These are phyloP conservation scores for Eupithecia insigniata DNA, from an alignment of 2,888 invertebrate species.

Conservation along the genomic window DNA sequence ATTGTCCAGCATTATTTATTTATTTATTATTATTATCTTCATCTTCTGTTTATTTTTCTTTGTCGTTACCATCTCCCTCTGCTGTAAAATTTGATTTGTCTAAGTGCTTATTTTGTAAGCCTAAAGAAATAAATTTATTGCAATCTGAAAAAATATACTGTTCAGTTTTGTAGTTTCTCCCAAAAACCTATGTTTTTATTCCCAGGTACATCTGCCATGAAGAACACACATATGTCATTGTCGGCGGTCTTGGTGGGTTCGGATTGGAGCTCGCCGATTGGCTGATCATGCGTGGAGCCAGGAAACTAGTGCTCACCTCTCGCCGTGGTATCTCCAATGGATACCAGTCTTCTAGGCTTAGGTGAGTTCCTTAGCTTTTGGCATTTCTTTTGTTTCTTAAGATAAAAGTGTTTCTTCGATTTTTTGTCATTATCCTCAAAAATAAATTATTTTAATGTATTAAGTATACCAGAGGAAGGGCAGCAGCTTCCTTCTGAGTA, in stretches of 20 bases:
- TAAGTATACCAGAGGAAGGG: too few species aligned
- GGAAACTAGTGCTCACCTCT: constrained; percentile 91
- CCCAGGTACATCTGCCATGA: constrained; percentile 81
- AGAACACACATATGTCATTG: constrained; percentile 83
- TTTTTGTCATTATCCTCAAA: too few species aligned
- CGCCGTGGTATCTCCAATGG: constrained; percentile 91
- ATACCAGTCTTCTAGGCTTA: constrained; percentile 90
- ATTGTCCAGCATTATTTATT: too few species aligned
- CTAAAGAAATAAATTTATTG: too few species aligned
- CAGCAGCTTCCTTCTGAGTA: too few species aligned
- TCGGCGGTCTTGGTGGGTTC: constrained; percentile 95
- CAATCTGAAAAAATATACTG: too few species aligned
- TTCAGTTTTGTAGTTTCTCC: background rate
- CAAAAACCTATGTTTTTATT: background rate
- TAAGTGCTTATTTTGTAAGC: too few species aligned
- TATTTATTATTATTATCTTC: too few species aligned
- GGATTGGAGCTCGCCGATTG: constrained; percentile 95
- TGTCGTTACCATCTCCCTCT: background rate
- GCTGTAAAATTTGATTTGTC: too few species aligned
- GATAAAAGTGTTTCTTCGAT: too few species aligned
- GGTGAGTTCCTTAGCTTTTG: constrained; percentile 66
- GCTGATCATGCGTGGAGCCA: constrained; percentile 92
- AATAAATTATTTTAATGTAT: too few species aligned
- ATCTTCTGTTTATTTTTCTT: background rate
- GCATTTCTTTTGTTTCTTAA: background rate